Evolutionary conservation across 2,113 vertebrate genomes (phyloP).

Genomic region (Desmodus rotundus): DNA sequence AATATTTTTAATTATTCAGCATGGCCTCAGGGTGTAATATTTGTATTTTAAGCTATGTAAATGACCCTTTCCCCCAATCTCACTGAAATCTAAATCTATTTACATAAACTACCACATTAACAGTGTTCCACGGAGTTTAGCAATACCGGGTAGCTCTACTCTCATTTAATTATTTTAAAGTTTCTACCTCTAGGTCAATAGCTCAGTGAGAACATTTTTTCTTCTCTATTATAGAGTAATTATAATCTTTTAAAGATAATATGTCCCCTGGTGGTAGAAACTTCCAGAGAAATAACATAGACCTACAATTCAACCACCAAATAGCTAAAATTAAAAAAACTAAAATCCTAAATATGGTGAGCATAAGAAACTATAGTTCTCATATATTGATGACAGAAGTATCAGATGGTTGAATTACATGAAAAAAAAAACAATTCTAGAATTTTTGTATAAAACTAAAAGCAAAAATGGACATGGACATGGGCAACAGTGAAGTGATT

Average conservation of each 20-base stretch:
- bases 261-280: not conserved
- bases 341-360: not conserved
- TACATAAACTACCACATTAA: not conserved
- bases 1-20: not conserved
- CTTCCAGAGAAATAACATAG: not conserved
- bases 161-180: not conserved
- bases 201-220: not conserved
- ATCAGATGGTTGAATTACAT: not conserved
- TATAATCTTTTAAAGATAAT: not conserved
- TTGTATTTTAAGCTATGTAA: not conserved
- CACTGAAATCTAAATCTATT: not conserved
- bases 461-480: too few relatives aligned
- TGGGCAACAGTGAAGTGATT: too few relatives aligned
- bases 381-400: not conserved
- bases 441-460: not conserved
- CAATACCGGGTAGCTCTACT: not conserved
- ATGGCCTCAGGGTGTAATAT: not conserved
- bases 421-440: not conserved
- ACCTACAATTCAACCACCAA: not conserved
- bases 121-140: not conserved
- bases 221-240: not conserved
- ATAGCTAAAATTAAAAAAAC: not conserved
- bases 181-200: not conserved
- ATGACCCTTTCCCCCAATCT: not conserved
- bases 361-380: not conserved